Percentiles rank a stretch among this genome's conserved stretches.
Evolutionary conservation across 2,797 vertebrate species (phyloP).

Genomic region (Pogoniulus pusillus): DNA sequence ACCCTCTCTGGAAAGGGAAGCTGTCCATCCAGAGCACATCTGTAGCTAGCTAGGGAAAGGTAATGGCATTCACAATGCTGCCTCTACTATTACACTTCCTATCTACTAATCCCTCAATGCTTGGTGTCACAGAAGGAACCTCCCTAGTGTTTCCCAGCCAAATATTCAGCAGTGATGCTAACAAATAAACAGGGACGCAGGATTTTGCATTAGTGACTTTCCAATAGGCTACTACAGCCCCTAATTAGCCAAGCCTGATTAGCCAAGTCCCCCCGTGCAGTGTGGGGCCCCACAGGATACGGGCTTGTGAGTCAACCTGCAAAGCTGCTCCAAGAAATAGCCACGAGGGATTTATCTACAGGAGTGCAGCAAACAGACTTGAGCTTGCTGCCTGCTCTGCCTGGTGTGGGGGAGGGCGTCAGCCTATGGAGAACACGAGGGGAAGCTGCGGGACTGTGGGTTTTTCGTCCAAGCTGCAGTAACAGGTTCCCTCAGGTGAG

Average conservation of each 20-base stretch:
- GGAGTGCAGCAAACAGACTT: neutral
- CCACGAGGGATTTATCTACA: neutral
- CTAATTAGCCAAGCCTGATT: neutral
- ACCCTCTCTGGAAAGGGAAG: neutral
- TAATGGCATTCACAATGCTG: conserved; percentile 17
- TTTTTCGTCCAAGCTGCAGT: neutral
- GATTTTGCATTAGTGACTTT: neutral
- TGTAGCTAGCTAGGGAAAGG: neutral
- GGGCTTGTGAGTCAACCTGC: neutral
- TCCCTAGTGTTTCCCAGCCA: neutral
- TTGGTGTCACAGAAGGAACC: conserved; percentile 1
- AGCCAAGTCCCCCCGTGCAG: rapidly evolving
- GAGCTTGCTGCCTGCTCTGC: neutral
- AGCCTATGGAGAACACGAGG: rapidly evolving
- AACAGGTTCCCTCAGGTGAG: neutral
- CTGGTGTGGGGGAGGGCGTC: neutral
- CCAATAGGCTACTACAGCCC: neutral
- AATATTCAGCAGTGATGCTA: neutral
- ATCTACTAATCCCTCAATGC: neutral
- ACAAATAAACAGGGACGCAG: neutral
- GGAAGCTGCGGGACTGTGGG: neutral
- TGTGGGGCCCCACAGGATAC: neutral
- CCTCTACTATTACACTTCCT: conserved; percentile 20
- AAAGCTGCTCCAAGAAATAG: conserved; percentile 22
- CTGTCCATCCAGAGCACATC: neutral